Conservation (phyloP, 2,797 vertebrate species). For the Phalanger gymnotis region DNA sequence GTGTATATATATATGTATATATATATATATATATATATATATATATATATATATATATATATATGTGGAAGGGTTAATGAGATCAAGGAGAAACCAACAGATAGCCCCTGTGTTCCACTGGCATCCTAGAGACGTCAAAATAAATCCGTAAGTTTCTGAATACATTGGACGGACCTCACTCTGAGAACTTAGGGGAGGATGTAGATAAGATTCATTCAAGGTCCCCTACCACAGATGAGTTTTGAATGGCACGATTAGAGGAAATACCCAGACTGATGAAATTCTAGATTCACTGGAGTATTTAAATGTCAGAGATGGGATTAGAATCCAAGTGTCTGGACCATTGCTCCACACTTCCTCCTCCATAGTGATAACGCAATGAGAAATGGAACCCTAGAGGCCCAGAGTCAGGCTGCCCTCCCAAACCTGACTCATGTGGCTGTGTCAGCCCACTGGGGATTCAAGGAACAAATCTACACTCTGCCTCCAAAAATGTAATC, state of each 20-base stretch:
- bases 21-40: no score
- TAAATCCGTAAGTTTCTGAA: neutral
- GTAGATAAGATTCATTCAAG: neutral
- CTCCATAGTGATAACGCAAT: neutral
- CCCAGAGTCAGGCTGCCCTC: neutral
- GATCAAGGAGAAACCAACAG: neutral
- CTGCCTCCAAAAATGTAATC: conserved; percentile 17
- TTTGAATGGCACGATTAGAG: neutral
- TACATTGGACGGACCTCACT: neutral
- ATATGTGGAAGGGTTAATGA: neutral
- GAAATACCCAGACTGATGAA: neutral
- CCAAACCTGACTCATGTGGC: conserved; percentile 13
- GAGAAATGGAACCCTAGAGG: neutral
- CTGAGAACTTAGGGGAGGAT: neutral
- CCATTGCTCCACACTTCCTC: neutral
- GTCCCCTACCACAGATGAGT: neutral
- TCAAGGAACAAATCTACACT: neutral
- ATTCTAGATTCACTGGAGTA: neutral
- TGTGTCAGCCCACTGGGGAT: conserved; percentile 20
- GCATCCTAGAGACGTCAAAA: neutral
- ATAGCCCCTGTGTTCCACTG: neutral
- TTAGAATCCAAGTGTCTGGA: neutral
- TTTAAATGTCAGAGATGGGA: neutral
- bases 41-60: no score
- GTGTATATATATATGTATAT: no score